phyloP scores from a whole-genome alignment of 2,888 invertebrate species.

The Synergus laeviventris region DNA sequence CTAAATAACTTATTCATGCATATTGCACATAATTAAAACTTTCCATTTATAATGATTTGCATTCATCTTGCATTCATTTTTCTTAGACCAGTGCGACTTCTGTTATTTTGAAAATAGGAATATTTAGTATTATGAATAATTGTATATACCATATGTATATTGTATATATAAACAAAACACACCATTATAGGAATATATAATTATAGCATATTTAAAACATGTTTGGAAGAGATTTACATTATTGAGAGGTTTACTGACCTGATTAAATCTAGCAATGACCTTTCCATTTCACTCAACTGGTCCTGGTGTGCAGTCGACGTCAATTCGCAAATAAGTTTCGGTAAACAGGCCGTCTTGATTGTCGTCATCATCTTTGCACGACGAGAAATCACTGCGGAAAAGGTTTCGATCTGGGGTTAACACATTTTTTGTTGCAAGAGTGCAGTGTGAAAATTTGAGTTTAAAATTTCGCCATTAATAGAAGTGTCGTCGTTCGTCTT shows the following conservation, averaged over 20 bases:
- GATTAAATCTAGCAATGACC: slow-evolving; percentile 79
- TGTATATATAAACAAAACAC: too few species aligned
- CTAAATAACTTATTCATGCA: too few species aligned
- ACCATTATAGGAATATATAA: too few species aligned
- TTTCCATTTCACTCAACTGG: slow-evolving; percentile 80
- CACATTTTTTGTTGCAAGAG: slow-evolving; percentile 16
- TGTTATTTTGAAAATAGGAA: too few species aligned
- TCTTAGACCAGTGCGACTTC: too few species aligned
- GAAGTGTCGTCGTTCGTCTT: slow-evolving; percentile 10
- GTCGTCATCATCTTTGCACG: slow-evolving; percentile 78
- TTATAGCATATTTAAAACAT: too few species aligned
- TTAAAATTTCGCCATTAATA: neutral
- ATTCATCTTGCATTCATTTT: too few species aligned
- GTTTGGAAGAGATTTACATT: neutral
- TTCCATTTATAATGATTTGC: too few species aligned
- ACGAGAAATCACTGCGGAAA: slow-evolving; percentile 70
- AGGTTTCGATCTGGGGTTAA: slow-evolving; percentile 53
- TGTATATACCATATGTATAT: too few species aligned
- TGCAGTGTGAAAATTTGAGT: neutral
- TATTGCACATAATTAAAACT: too few species aligned
- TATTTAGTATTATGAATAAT: too few species aligned
- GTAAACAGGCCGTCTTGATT: slow-evolving; percentile 81
- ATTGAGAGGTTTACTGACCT: slow-evolving; percentile 74
- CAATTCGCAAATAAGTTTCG: slow-evolving; percentile 82
- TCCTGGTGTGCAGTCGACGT: slow-evolving; percentile 80